Conservation (phyloP, 2,113 vertebrate genomes). For the Asarcornis scutulata region DNA sequence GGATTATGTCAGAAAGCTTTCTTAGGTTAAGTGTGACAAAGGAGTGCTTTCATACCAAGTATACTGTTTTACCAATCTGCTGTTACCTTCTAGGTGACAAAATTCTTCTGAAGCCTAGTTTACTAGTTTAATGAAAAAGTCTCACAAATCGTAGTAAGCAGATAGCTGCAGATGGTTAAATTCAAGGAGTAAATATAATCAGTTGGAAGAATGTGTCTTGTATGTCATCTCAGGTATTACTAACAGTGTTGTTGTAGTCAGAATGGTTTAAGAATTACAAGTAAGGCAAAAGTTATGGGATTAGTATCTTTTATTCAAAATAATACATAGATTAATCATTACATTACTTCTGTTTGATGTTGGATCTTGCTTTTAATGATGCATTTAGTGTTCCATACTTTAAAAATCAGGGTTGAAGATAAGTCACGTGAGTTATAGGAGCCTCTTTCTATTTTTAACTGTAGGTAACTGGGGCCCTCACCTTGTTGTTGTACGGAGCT, state of each 20-base stretch:
- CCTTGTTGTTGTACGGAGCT: constrained; percentile 89
- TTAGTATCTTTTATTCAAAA: neutral
- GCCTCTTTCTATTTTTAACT: neutral
- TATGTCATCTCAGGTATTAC: neutral
- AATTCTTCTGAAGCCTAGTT: neutral
- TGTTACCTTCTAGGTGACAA: neutral
- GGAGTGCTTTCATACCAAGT: neutral
- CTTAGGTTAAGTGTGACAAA: neutral
- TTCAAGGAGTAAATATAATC: neutral
- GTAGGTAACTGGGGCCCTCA: constrained; percentile 92
- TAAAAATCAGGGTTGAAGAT: neutral
- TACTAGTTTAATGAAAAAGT: neutral
- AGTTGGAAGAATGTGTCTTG: neutral
- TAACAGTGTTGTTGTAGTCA: neutral
- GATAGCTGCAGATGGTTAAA: neutral
- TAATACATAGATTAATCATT: neutral
- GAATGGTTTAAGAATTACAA: neutral
- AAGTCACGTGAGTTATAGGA: neutral
- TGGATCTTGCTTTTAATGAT: neutral
- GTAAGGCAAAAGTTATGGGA: neutral
- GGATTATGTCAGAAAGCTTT: neutral
- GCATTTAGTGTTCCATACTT: neutral
- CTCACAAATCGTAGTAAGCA: neutral
- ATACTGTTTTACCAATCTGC: neutral
- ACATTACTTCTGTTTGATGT: neutral